Conservation (phyloP, 2,797 vertebrate species). For the Pteropus rufus region DNA sequence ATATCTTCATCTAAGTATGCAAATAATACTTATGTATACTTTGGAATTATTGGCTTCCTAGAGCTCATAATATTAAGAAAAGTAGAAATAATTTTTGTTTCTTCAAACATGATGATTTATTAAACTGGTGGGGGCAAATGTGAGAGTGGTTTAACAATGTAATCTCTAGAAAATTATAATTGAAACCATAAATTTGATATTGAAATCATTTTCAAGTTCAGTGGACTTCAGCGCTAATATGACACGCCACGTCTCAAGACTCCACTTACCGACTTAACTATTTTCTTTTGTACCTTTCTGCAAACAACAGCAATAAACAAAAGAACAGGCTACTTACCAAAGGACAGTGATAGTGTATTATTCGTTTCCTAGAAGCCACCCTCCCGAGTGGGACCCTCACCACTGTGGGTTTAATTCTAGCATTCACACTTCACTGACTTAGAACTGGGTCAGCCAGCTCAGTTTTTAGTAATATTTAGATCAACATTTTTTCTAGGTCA, state of each 20-base stretch:
- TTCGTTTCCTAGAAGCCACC: background rate
- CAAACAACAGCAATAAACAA: background rate
- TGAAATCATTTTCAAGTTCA: background rate
- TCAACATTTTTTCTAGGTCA: background rate
- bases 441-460: background rate
- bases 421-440: background rate
- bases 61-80: conserved; percentile 15
- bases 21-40: conserved; percentile 26
- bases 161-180: conserved; percentile 13
- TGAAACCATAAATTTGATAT: conserved; percentile 8
- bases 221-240: background rate
- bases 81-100: conserved; percentile 20
- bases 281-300: conserved; percentile 43
- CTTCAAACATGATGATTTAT: conserved; percentile 5
- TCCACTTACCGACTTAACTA: background rate
- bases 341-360: background rate
- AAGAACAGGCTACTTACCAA: background rate
- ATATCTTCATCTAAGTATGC: conserved; percentile 6
- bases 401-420: background rate
- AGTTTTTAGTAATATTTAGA: background rate
- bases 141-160: background rate
- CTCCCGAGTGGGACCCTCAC: background rate
- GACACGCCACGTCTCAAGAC: background rate
- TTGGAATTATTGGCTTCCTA: conserved; percentile 44
- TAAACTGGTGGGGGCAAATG: background rate